These are phyloP conservation scores for Entomyzon cyanotis DNA, from an alignment of 2,113 vertebrate genomes.

Conservation along the genomic window DNA sequence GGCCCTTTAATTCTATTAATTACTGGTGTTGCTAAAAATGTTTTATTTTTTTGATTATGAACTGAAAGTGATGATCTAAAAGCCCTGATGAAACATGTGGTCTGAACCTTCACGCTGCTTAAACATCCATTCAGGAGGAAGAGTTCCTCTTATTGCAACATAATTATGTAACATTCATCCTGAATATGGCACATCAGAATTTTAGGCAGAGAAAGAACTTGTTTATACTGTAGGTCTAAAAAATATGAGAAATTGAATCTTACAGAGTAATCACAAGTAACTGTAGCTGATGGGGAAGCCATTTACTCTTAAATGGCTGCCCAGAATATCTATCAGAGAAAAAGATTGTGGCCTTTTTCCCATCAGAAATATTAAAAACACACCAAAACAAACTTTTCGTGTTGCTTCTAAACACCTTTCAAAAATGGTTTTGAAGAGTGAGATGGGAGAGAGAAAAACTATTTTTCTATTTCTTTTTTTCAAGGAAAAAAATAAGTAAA, in stretches of 20 bases:
- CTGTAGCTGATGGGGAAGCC: neutral
- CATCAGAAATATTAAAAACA: neutral
- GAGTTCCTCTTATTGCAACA: neutral
- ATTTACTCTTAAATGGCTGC: neutral
- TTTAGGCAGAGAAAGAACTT: neutral
- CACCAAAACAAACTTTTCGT: neutral
- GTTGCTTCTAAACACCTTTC: neutral
- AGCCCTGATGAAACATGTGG: neutral
- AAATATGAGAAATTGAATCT: neutral
- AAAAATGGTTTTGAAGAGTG: neutral
- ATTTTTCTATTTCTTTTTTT: neutral
- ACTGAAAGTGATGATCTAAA: neutral
- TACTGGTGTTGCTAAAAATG: neutral
- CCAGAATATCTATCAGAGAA: neutral
- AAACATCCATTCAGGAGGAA: neutral
- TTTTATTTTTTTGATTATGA: neutral
- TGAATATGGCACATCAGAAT: neutral
- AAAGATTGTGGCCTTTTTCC: neutral
- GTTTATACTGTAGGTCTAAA: neutral
- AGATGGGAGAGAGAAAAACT: neutral
- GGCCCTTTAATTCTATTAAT: neutral
- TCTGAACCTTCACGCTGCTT: neutral
- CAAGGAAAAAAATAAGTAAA: neutral
- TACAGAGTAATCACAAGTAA: neutral
- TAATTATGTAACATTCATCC: neutral